These are phyloP conservation scores for Heliothis virescens DNA, from an alignment of 1,140 invertebrate genomes.

Conservation along the genomic window DNA sequence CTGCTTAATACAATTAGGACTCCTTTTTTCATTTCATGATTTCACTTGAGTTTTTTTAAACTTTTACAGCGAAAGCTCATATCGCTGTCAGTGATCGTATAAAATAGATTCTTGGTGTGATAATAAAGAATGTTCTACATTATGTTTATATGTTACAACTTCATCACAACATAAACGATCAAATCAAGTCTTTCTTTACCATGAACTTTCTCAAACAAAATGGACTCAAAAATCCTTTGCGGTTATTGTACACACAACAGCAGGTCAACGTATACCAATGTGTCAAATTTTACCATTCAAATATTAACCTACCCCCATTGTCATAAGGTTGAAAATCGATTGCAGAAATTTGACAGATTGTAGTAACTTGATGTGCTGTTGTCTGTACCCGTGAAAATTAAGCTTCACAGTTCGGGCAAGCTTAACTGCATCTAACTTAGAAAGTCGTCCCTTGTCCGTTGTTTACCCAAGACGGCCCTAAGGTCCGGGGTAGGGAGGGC, in stretches of 20 bases:
- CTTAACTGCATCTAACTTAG: constrained; percentile 20
- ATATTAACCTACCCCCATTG: too few species aligned
- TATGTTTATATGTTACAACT: neutral
- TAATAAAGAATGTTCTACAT: neutral
- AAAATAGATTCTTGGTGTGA: too few species aligned
- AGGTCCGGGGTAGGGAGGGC: neutral
- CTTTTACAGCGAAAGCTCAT: too few species aligned
- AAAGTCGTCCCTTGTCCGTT: neutral
- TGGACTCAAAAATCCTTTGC: constrained; percentile 8
- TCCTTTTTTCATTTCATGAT: too few species aligned
- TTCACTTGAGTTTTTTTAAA: neutral
- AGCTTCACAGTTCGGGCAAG: constrained; percentile 8
- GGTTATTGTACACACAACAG: too few species aligned
- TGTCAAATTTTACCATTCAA: too few species aligned
- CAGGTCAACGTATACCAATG: too few species aligned
- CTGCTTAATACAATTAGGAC: too few species aligned
- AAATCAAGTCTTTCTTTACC: neutral
- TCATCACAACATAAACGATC: neutral
- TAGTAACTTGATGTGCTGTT: too few species aligned
- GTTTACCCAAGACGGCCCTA: neutral
- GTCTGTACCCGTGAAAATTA: constrained; percentile 30
- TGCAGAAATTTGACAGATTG: too few species aligned
- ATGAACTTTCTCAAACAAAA: neutral
- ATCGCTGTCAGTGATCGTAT: too few species aligned
- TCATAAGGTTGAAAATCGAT: too few species aligned